A percentile compares a stretch with the other conserved stretches of the same genome.
Evolutionary conservation across 2,888 invertebrate species (phyloP).

Genomic region (Sisyra nigra): DNA sequence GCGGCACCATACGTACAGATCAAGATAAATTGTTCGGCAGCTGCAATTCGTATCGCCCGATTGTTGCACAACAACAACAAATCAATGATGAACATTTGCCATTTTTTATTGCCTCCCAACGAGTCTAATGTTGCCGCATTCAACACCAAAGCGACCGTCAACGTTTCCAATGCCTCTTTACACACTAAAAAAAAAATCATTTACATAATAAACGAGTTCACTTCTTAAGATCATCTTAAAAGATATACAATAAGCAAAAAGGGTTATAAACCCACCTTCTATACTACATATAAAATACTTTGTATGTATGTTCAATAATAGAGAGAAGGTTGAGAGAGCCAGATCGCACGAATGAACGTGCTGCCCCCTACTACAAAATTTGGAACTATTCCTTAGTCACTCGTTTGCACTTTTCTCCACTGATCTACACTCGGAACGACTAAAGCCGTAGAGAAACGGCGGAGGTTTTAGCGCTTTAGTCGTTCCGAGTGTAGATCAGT

Average conservation of each 20-base stretch:
- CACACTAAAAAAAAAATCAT: conserved; percentile 50
- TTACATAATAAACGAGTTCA: conserved; percentile 4
- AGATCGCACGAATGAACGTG: too few relatives aligned
- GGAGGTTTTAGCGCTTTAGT: too few relatives aligned
- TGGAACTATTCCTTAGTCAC: too few relatives aligned
- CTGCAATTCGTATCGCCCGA: conserved; percentile 54
- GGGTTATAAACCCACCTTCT: background rate
- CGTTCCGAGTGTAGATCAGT: too few relatives aligned
- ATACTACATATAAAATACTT: background rate
- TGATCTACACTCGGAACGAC: too few relatives aligned
- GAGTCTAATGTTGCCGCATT: conserved; percentile 76
- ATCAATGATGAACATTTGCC: conserved; percentile 81
- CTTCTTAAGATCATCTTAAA: background rate
- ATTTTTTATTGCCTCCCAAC: conserved; percentile 64
- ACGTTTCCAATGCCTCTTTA: conserved; percentile 82
- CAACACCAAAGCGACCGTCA: conserved; percentile 77
- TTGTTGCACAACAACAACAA: conserved; percentile 71
- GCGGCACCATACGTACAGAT: conserved; percentile 67
- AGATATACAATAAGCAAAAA: conserved; percentile 1
- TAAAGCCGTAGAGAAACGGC: too few relatives aligned
- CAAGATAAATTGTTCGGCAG: conserved; percentile 69
- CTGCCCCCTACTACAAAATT: too few relatives aligned
- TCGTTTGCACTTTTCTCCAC: too few relatives aligned
- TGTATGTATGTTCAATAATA: background rate
- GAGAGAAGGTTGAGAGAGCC: too few relatives aligned